Evolutionary conservation across 2,797 vertebrate species (phyloP).

Genomic region (Neopelma chrysocephalum): DNA sequence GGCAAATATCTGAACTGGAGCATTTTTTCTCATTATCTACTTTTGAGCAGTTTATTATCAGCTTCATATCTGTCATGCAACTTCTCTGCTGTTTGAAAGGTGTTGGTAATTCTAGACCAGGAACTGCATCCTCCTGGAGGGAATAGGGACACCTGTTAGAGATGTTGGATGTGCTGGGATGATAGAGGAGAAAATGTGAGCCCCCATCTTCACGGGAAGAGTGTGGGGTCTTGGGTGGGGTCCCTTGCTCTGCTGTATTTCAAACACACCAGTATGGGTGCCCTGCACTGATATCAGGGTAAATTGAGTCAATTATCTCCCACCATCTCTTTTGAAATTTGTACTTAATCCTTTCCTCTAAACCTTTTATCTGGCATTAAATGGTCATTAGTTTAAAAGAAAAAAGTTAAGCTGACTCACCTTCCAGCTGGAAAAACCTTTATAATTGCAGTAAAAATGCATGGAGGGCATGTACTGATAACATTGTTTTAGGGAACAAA

Average conservation of each 20-base stretch:
- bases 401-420: conserved; percentile 43
- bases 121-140: background rate
- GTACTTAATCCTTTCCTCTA: conserved; percentile 49
- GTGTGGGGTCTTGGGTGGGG: fast-evolving
- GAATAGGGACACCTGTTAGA: background rate
- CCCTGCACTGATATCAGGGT: background rate
- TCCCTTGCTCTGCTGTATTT: background rate
- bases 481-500: conserved; percentile 35
- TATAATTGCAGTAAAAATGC: conserved; percentile 20
- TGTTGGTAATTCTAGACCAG: background rate
- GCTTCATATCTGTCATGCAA: background rate
- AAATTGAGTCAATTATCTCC: conserved; percentile 41
- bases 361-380: conserved; percentile 59
- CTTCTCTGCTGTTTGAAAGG: background rate
- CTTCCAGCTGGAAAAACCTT: conserved; percentile 46
- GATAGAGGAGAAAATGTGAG: background rate
- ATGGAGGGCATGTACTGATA: background rate
- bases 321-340: conserved; percentile 49
- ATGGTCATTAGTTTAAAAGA: conserved; percentile 50
- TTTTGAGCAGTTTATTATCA: background rate
- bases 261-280: background rate
- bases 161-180: background rate
- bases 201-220: background rate
- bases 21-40: background rate
- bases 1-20: background rate